Evolutionary conservation across 2,113 vertebrate species (phyloP).

Genomic region (Cepphus grylle): DNA sequence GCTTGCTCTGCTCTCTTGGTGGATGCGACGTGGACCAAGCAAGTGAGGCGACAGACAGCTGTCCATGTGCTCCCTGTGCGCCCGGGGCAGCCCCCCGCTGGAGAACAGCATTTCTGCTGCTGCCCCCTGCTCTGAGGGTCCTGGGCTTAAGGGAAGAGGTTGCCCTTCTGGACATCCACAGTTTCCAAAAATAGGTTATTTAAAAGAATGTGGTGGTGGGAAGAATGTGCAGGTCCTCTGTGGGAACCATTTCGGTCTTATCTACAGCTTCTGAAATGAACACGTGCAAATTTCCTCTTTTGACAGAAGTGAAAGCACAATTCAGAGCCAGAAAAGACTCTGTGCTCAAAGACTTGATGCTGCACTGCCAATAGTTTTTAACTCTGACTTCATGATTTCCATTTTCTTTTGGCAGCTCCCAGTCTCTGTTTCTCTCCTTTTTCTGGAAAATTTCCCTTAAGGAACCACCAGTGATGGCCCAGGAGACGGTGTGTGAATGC

Average conservation of each 20-base stretch:
- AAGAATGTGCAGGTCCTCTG: neutral
- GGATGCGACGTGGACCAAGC: neutral
- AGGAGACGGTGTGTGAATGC: constrained; percentile 48
- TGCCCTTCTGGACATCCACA: neutral
- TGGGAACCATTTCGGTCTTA: neutral
- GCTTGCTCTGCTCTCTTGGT: neutral
- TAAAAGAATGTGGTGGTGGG: neutral
- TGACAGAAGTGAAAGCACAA: neutral
- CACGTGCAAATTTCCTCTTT: neutral
- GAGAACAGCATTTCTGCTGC: neutral
- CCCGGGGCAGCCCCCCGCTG: too few relatives aligned
- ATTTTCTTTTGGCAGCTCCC: constrained; percentile 8
- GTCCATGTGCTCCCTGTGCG: fast-evolving
- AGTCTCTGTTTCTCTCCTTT: constrained; percentile 4
- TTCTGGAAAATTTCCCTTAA: constrained; percentile 53
- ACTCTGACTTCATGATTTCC: neutral
- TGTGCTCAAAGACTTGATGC: neutral
- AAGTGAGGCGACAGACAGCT: neutral
- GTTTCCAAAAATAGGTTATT: neutral
- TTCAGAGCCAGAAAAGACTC: neutral
- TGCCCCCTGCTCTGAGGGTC: neutral
- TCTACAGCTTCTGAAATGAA: neutral
- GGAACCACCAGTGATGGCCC: constrained; percentile 41
- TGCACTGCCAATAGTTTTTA: neutral
- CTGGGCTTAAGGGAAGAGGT: neutral